These are phyloP conservation scores for Macrophya annulata DNA, from an alignment of 2,888 invertebrate species.

Conservation along the genomic window DNA sequence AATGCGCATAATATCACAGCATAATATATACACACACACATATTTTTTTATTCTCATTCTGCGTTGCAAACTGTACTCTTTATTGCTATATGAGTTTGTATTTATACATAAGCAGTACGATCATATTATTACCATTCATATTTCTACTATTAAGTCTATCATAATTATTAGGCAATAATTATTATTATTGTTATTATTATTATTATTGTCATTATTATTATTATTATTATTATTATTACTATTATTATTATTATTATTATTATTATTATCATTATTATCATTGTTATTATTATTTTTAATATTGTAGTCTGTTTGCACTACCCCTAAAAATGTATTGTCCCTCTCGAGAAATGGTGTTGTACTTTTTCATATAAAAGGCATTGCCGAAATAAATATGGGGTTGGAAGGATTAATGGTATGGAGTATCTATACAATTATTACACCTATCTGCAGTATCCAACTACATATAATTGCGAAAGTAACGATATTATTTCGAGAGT, in stretches of 20 bases:
- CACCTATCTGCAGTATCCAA: background rate
- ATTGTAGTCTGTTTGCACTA: constrained; percentile 72
- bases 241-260: constrained; percentile 70
- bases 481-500: no score
- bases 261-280: constrained; percentile 73
- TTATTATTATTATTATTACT: constrained; percentile 73
- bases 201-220: constrained; percentile 66
- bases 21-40: constrained; percentile 50
- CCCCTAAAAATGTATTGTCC: constrained; percentile 68
- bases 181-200: constrained; percentile 48
- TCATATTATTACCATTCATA: constrained; percentile 63
- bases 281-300: constrained; percentile 69
- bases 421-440: background rate
- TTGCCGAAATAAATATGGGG: constrained; percentile 78
- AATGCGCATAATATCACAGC: constrained; percentile 20
- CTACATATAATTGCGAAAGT: no score
- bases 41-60: constrained; percentile 48
- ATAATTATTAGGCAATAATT: constrained; percentile 73
- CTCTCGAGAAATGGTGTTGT: constrained; percentile 76
- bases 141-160: constrained; percentile 75
- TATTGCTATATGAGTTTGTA: constrained; percentile 65
- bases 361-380: constrained; percentile 78
- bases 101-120: constrained; percentile 20
- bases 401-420: constrained; percentile 69
- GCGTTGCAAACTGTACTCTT: constrained; percentile 61